Evolutionary conservation across 2,888 invertebrate species (phyloP).

Genomic region (Limnephilus lunatus): DNA sequence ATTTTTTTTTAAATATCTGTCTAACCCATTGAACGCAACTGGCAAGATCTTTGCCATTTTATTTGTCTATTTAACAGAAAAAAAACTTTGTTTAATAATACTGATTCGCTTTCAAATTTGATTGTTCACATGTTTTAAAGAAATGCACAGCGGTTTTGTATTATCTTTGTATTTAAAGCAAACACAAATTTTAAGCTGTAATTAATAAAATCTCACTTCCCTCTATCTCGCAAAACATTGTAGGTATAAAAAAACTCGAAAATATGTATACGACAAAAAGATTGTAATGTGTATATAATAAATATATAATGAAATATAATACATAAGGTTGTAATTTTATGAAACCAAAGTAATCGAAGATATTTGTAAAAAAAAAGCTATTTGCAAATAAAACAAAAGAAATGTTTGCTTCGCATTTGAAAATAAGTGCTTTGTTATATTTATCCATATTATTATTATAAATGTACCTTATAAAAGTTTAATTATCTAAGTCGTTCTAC

Average conservation of each 20-base stretch:
- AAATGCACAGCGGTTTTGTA: conserved; percentile 27
- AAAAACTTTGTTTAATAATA: background rate
- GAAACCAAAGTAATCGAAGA: conserved; percentile 66
- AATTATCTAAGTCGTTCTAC: conserved; percentile 50
- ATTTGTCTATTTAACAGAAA: background rate
- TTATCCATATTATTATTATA: conserved; percentile 60
- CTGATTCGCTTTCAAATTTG: background rate
- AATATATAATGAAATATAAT: conserved; percentile 54
- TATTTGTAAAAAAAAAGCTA: conserved; percentile 64
- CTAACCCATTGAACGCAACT: background rate
- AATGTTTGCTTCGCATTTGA: conserved; percentile 65
- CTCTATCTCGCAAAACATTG: conserved; percentile 58
- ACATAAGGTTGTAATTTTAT: conserved; percentile 65
- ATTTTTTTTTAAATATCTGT: background rate
- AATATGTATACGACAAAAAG: conserved; percentile 64
- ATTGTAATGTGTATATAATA: conserved; percentile 63
- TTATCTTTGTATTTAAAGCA: background rate
- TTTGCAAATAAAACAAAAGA: conserved; percentile 60
- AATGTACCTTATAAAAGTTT: conserved; percentile 62
- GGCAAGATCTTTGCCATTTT: background rate
- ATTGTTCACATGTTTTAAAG: background rate
- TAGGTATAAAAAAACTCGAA: conserved; percentile 64
- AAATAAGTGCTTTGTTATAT: conserved; percentile 64
- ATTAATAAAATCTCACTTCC: conserved; percentile 41
- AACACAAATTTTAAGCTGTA: conserved; percentile 12